Conservation (phyloP, 1,140 invertebrate genomes). For the Subanguina moxae region DNA sequence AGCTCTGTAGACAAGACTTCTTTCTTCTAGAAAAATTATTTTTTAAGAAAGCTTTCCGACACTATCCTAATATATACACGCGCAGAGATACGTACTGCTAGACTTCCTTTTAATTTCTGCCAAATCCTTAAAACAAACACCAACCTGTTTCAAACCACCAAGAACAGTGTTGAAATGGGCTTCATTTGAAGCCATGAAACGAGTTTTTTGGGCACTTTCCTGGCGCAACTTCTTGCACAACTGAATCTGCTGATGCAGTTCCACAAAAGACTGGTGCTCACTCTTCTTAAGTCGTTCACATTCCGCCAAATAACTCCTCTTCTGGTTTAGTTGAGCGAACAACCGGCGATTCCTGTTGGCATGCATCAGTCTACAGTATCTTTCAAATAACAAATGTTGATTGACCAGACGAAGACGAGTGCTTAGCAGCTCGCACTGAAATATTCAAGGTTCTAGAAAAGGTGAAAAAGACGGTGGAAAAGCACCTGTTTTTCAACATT, state of each 20-base stretch:
- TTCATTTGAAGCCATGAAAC: slow-evolving; percentile 8
- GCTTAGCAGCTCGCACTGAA: slow-evolving; percentile 17
- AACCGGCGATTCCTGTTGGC: slow-evolving; percentile 19
- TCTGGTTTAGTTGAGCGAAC: slow-evolving; percentile 13
- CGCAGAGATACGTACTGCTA: too few relatives aligned
- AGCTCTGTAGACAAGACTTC: slow-evolving; percentile 12
- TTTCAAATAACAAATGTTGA: slow-evolving; percentile 30
- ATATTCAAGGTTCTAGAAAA: too few relatives aligned
- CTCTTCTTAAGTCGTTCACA: slow-evolving; percentile 6
- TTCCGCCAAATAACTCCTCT: slow-evolving; percentile 5
- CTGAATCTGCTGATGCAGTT: background rate
- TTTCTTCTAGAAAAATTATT: slow-evolving; percentile 8
- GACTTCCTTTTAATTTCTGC: background rate
- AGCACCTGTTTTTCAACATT: slow-evolving; percentile 6
- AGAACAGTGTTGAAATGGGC: background rate
- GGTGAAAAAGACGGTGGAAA: too few relatives aligned
- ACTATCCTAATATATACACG: too few relatives aligned
- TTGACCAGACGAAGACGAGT: slow-evolving; percentile 23
- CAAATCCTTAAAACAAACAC: background rate
- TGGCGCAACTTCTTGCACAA: background rate
- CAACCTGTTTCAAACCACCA: background rate
- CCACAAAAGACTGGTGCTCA: slow-evolving; percentile 5
- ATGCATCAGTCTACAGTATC: slow-evolving; percentile 26
- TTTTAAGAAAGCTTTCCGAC: too few relatives aligned
- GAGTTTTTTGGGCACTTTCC: background rate